Percentiles rank a stretch among this genome's conserved stretches.
Evolutionary conservation across 2,888 invertebrate species (phyloP).

Genomic region (Xestia ashworthii): DNA sequence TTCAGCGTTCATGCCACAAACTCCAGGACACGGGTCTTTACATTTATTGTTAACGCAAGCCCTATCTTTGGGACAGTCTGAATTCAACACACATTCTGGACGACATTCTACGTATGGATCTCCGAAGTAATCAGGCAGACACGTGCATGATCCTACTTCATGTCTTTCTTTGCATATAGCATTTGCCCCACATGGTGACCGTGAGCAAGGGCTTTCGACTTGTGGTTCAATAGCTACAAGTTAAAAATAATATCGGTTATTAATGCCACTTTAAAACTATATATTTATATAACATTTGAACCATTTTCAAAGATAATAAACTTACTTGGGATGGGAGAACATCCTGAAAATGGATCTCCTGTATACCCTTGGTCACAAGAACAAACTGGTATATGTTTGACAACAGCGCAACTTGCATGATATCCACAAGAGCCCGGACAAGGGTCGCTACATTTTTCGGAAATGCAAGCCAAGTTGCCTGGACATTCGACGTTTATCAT

Average conservation of each 20-base stretch:
- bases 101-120: slow-evolving; percentile 96
- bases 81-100: slow-evolving; percentile 97
- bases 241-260: slow-evolving; percentile 40
- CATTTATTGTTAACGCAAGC: slow-evolving; percentile 96
- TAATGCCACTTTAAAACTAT: not conserved
- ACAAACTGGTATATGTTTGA: slow-evolving; percentile 94
- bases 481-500: slow-evolving; percentile 94
- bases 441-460: slow-evolving; percentile 93
- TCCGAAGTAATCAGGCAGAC: slow-evolving; percentile 95
- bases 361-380: slow-evolving; percentile 93
- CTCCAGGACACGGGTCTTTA: slow-evolving; percentile 95
- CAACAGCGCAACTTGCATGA: slow-evolving; percentile 93
- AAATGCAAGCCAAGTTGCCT: slow-evolving; percentile 93
- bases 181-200: slow-evolving; percentile 96
- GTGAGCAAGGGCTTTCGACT: slow-evolving; percentile 92
- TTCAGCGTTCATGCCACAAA: slow-evolving; percentile 95
- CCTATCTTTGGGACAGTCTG: slow-evolving; percentile 94
- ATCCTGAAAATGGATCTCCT: slow-evolving; percentile 95
- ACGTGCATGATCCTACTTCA: slow-evolving; percentile 95
- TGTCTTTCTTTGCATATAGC: slow-evolving; percentile 95
- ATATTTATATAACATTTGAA: not conserved
- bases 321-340: slow-evolving; percentile 92
- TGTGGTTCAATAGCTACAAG: slow-evolving; percentile 90
- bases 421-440: slow-evolving; percentile 94
- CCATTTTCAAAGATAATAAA: slow-evolving; percentile 56